Evolutionary conservation across 1,140 invertebrate species (phyloP).

Genomic region (Euschistus heros): DNA sequence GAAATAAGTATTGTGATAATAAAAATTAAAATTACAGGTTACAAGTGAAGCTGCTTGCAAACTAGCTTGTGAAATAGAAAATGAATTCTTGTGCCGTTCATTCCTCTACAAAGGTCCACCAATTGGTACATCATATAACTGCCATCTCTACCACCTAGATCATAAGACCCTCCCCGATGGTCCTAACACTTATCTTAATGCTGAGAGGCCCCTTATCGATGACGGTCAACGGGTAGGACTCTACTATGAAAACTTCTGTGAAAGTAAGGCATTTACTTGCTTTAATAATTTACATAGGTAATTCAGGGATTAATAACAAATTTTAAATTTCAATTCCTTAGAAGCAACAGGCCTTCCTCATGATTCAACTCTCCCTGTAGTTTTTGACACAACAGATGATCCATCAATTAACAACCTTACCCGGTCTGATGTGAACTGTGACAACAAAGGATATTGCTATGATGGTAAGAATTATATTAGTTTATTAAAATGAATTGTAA

Average conservation of each 20-base stretch:
- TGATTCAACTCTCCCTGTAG: conserved; percentile 48
- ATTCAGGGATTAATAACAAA: not conserved
- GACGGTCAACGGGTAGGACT: conserved; percentile 78
- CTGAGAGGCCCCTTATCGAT: conserved; percentile 78
- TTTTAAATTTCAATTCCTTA: conserved; percentile 5
- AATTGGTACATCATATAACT: conserved; percentile 68
- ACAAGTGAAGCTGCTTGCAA: conserved; percentile 72
- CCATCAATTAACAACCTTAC: conserved; percentile 56
- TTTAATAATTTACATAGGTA: not conserved
- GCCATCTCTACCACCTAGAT: conserved; percentile 83
- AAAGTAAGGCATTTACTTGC: conserved; percentile 42
- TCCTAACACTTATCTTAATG: conserved; percentile 77
- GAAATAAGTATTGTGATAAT: not conserved
- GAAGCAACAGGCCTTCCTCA: conserved; percentile 27
- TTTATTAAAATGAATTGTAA: not conserved
- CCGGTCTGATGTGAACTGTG: conserved; percentile 73
- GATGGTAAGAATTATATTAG: conserved; percentile 53
- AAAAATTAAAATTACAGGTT: conserved; percentile 39
- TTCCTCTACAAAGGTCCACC: conserved; percentile 72
- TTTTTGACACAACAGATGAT: conserved; percentile 61
- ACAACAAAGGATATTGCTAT: conserved; percentile 88
- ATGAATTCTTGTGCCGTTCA: conserved; percentile 84
- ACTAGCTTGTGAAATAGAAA: conserved; percentile 82
- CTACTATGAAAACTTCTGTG: conserved; percentile 83
- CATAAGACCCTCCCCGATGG: conserved; percentile 85